Percentiles rank a stretch among this genome's conserved stretches.
Conservation (phyloP, 1,140 invertebrate genomes). For the Amphibalanus amphitrite region DNA sequence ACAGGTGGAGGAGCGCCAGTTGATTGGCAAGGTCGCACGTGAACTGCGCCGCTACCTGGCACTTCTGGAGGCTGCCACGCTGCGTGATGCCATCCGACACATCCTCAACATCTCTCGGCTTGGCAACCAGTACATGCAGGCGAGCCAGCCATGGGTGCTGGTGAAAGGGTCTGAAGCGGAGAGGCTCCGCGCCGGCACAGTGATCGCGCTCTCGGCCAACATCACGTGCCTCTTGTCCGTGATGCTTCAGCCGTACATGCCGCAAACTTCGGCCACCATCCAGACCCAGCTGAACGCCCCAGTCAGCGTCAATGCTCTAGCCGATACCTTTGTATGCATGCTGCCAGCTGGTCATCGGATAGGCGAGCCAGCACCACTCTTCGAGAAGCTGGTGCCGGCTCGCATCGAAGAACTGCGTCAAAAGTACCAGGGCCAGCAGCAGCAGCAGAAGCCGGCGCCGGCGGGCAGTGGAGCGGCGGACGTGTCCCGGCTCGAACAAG, state of each 20-base stretch:
- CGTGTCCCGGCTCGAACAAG: constrained; percentile 6
- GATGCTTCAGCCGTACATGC: constrained; percentile 84
- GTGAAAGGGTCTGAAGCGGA: constrained; percentile 48
- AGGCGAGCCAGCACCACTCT: constrained; percentile 36
- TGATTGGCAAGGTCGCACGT: constrained; percentile 63
- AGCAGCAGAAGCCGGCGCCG: too few species aligned
- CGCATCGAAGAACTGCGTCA: background rate
- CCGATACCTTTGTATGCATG: constrained; percentile 40
- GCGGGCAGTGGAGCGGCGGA: too few species aligned
- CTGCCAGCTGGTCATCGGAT: constrained; percentile 68
- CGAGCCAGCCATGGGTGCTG: constrained; percentile 82
- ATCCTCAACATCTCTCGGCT: constrained; percentile 74
- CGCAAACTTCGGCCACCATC: constrained; percentile 48
- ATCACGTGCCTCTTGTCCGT: constrained; percentile 62
- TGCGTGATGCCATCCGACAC: constrained; percentile 70
- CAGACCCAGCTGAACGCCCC: constrained; percentile 49
- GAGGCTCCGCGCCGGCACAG: constrained; percentile 55
- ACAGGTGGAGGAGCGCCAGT: constrained; percentile 45
- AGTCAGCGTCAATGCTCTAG: constrained; percentile 33
- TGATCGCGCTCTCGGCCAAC: constrained; percentile 73
- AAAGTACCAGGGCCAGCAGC: constrained; percentile 4
- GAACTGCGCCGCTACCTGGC: constrained; percentile 62
- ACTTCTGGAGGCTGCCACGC: constrained; percentile 59
- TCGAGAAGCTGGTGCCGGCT: background rate
- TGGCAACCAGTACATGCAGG: constrained; percentile 94